These are phyloP conservation scores for Otus sunia DNA, from an alignment of 2,113 vertebrate species.

Conservation along the genomic window DNA sequence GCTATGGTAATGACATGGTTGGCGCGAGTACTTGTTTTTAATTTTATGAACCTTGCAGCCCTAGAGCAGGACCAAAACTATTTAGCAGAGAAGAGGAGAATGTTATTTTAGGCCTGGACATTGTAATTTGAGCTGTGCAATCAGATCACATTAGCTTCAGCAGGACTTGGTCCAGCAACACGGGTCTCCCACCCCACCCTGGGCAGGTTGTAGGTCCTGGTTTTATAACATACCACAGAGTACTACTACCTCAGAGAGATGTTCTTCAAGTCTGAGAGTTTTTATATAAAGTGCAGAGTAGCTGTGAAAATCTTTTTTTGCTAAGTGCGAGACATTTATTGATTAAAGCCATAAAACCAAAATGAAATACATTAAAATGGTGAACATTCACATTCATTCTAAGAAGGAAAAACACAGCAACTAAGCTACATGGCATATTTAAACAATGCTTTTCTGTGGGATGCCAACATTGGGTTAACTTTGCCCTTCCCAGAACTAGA, in stretches of 20 bases:
- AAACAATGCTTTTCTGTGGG: neutral
- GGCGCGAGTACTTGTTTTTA: neutral
- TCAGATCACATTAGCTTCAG: neutral
- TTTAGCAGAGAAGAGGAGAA: neutral
- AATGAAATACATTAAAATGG: neutral
- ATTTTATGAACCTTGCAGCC: neutral
- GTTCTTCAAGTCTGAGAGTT: neutral
- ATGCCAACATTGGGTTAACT: neutral
- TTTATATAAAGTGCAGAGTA: neutral
- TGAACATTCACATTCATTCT: neutral
- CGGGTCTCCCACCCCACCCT: neutral
- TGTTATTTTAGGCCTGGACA: neutral
- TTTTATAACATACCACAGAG: neutral
- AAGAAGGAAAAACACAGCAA: neutral
- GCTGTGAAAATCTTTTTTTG: neutral
- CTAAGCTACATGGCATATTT: accelerated
- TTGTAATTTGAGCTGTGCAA: neutral
- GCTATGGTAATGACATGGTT: neutral
- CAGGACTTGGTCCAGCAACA: neutral
- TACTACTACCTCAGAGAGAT: neutral
- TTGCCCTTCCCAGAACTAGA: neutral
- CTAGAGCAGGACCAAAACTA: neutral
- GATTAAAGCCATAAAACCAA: neutral
- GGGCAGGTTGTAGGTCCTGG: neutral
- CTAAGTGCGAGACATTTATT: neutral